A percentile compares a stretch with the other conserved stretches of the same genome.
Conservation (phyloP, 1,140 invertebrate species). For the Helicoverpa zea region DNA sequence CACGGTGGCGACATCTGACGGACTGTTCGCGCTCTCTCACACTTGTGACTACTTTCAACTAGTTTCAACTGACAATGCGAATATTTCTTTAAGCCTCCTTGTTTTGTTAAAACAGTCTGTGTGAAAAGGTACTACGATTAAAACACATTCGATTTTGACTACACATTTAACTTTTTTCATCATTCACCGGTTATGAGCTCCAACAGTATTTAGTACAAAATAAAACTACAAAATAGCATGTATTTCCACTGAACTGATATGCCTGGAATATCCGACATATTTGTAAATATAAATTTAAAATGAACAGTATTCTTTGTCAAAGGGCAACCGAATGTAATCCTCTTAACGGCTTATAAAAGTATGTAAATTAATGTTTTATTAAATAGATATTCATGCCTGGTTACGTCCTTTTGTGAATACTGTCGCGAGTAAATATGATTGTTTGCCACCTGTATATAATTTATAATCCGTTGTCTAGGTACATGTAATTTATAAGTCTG, state of each 20-base stretch:
- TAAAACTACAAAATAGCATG: no score
- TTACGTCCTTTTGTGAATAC: conserved; percentile 3
- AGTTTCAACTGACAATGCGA: not conserved
- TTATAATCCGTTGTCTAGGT: not conserved
- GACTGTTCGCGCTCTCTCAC: not conserved
- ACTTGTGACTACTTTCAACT: not conserved
- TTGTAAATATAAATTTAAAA: conserved; percentile 15
- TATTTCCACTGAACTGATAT: no score
- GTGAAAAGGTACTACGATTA: not conserved
- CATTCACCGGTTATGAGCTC: no score
- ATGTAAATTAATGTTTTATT: conserved; percentile 13
- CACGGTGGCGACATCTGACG: not conserved
- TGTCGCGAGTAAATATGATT: no score
- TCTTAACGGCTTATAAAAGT: conserved; percentile 14
- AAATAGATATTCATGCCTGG: not conserved
- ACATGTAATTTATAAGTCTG: no score
- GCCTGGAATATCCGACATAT: not conserved
- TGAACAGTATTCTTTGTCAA: not conserved
- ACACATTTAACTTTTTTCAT: no score
- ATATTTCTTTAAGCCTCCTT: no score
- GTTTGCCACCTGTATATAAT: not conserved
- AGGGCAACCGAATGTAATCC: conserved; percentile 1
- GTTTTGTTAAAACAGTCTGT: no score
- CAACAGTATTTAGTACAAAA: no score
- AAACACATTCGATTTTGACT: no score